phyloP scores from a whole-genome alignment of 1,140 invertebrate species.

The Acromyrmex charruanus region DNA sequence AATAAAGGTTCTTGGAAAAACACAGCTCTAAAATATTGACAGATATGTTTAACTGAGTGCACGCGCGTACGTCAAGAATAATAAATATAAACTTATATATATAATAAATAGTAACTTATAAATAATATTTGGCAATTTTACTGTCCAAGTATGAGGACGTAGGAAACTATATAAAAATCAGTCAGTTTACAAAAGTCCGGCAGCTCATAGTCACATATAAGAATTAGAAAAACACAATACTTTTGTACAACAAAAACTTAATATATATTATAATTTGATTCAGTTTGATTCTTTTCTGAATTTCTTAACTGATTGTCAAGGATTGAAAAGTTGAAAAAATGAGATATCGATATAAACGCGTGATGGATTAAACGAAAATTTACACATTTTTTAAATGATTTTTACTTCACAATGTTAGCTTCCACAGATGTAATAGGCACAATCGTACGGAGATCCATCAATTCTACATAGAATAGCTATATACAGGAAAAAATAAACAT shows the following conservation, averaged over 20 bases:
- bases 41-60: constrained; percentile 5
- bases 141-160: neutral
- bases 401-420: constrained; percentile 17
- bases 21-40: constrained; percentile 27
- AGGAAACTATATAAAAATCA: constrained; percentile 31
- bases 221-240: neutral
- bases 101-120: constrained; percentile 35
- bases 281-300: neutral
- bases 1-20: constrained; percentile 1
- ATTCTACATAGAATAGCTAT: constrained; percentile 46
- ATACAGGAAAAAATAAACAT: constrained; percentile 52
- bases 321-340: constrained; percentile 9
- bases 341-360: constrained; percentile 5
- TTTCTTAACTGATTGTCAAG: constrained; percentile 9
- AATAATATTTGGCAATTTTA: constrained; percentile 33
- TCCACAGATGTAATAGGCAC: neutral
- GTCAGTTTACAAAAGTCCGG: constrained; percentile 9
- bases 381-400: constrained; percentile 1
- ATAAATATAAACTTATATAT: too few species aligned
- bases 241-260: constrained; percentile 29
- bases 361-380: neutral
- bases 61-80: constrained; percentile 5
- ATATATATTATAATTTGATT: neutral
- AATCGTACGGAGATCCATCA: constrained; percentile 1
- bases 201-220: neutral